Percentiles rank a stretch among this genome's conserved stretches.
Evolutionary conservation across 2,797 vertebrate species (phyloP).

Genomic region (Paramormyrops hopkinsi): DNA sequence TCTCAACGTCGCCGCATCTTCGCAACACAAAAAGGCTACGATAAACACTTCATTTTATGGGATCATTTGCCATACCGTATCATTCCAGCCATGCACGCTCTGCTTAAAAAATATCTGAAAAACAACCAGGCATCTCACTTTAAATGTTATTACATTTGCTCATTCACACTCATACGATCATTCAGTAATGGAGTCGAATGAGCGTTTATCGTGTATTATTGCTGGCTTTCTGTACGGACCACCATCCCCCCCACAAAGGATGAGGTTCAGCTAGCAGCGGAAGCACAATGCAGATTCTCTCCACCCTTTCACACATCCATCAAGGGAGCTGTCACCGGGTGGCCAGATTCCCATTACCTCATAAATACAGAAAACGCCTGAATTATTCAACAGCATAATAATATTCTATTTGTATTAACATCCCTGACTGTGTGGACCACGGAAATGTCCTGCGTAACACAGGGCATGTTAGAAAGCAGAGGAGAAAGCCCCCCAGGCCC

Average conservation of each 20-base stretch:
- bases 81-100: not conserved
- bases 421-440: not conserved
- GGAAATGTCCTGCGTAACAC: not conserved
- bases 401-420: constrained; percentile 2
- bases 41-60: not conserved
- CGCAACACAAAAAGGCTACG: not conserved
- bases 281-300: not conserved
- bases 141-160: not conserved
- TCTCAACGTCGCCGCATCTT: not conserved
- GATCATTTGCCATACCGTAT: not conserved
- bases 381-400: constrained; percentile 55
- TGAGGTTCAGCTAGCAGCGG: not conserved
- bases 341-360: constrained; percentile 43
- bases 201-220: not conserved
- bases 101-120: not conserved
- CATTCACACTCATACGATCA: not conserved
- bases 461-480: not conserved
- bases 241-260: not conserved
- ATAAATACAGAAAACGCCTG: constrained; percentile 49
- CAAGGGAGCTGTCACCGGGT: constrained; percentile 24
- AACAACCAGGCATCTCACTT: not conserved
- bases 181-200: not conserved
- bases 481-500: not conserved
- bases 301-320: not conserved
- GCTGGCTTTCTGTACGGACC: not conserved